Evolutionary conservation across 64 coral and sea anemone genomes (phyloP), one percentile per base, ranked within the genome.

Genomic region (Astreopora myriophthalma): DNA sequence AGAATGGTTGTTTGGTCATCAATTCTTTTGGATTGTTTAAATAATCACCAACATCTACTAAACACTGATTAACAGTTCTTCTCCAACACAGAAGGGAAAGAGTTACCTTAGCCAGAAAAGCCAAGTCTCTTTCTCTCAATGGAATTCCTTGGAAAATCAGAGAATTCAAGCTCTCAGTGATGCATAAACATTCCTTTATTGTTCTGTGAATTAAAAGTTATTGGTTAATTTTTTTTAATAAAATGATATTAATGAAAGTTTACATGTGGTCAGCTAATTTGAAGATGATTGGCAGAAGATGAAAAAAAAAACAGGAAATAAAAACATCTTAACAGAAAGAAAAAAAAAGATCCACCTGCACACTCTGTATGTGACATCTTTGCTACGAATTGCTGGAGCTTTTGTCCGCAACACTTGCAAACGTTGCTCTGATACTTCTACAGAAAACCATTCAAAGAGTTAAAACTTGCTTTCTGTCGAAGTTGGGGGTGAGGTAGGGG

Each of bases 171-270:
- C 71, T 92, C 81, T 99, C 94, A 69, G 97, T 96, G 4, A 95
- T 88, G 95, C 80, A 75, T 32, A 99, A 49, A 67, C 97, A 99
- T 31, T 99, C 97, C 63, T 99, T 99, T 14, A 99, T 49, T 51
- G 94, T 63, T 38, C 97, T 99, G 74, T 19, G 64, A 19, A 80
- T 40, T 24, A 1, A 42, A 67, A 16, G 40, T 17, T 8, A 70
- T 26, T 20, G 35, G 3, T 58, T 71, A 17, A 34, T 12, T 13
- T 8, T 44, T 29, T 25, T 4, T 6, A 29, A 29, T 0, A 8
- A 55, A 55, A 55, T 13, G 3, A 22, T 3, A 55, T 55, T 46
- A 46, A 14, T 55, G 16, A 14, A 19, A n/a, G n/a, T n/a, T n/a
- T n/a, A n/a, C n/a, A n/a, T n/a, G n/a, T n/a, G n/a, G n/a, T n/a